These are phyloP conservation scores for Smutsia gigantea DNA, from an alignment of 2,797 vertebrate genomes.

Conservation along the genomic window DNA sequence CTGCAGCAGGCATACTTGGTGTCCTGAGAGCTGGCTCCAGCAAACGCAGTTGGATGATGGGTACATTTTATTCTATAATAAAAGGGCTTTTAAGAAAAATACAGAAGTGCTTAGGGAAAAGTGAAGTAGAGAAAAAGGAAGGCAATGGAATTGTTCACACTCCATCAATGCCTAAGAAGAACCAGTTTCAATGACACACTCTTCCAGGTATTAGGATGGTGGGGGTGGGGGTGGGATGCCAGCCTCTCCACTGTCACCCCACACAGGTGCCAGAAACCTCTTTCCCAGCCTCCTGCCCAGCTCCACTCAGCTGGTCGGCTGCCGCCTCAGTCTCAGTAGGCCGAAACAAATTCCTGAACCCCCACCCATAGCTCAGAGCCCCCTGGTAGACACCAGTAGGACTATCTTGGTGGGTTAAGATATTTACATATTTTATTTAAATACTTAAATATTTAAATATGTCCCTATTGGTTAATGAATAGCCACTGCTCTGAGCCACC, in stretches of 20 bases:
- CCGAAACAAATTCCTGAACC: neutral
- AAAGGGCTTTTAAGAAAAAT: conserved; percentile 68
- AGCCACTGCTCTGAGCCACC: neutral
- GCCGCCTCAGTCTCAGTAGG: neutral
- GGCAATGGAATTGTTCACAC: neutral
- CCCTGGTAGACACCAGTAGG: neutral
- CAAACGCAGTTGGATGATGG: neutral
- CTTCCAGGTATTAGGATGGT: neutral
- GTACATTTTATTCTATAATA: conserved; percentile 47
- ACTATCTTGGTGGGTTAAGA: neutral
- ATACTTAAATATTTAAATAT: neutral
- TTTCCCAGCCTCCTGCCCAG: neutral
- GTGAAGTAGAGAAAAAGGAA: conserved; percentile 10
- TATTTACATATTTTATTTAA: neutral
- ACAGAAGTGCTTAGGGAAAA: conserved; percentile 54
- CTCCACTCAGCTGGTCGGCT: neutral
- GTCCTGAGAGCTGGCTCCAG: neutral
- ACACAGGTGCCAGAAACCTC: neutral
- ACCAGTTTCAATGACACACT: neutral
- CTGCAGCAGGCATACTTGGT: neutral
- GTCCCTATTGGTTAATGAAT: neutral
- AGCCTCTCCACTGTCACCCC: neutral
- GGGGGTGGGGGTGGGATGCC: neutral
- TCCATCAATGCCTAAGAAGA: conserved; percentile 24
- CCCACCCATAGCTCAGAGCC: accelerated